A percentile compares a stretch with the other conserved stretches of the same genome.
phyloP scores from a whole-genome alignment of 1,140 invertebrate species.

The Drosophila carrolli region DNA sequence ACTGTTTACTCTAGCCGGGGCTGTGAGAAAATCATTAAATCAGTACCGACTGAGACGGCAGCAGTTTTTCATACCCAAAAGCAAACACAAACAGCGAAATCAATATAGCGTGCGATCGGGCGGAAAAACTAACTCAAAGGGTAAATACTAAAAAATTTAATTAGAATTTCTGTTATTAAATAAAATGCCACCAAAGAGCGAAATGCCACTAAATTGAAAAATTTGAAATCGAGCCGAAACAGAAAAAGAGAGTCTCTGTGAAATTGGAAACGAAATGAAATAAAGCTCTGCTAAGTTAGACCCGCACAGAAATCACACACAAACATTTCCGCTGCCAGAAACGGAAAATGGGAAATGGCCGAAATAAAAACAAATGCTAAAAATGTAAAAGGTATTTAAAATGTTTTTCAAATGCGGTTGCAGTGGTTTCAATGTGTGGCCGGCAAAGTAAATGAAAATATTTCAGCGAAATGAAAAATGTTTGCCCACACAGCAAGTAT shows the following conservation, averaged over 20 bases:
- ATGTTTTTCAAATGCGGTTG: constrained; percentile 76
- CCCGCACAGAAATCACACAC: constrained; percentile 54
- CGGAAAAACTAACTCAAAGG: constrained; percentile 33
- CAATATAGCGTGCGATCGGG: constrained; percentile 44
- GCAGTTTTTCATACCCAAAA: not conserved
- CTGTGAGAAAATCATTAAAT: constrained; percentile 73
- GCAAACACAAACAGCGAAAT: constrained; percentile 14
- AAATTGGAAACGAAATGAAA: constrained; percentile 75
- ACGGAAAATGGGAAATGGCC: constrained; percentile 12
- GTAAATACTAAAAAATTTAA: constrained; percentile 66
- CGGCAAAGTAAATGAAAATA: constrained; percentile 75
- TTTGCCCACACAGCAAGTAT: not conserved
- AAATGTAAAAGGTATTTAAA: constrained; percentile 82
- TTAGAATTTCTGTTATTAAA: constrained; percentile 77
- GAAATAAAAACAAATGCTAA: constrained; percentile 71
- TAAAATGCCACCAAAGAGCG: constrained; percentile 47
- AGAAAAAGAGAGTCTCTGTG: constrained; percentile 19
- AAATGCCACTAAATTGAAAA: constrained; percentile 66
- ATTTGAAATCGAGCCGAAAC: constrained; percentile 41
- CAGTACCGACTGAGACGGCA: constrained; percentile 7
- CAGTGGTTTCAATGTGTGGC: constrained; percentile 58
- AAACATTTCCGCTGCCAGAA: constrained; percentile 32
- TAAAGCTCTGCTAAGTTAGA: constrained; percentile 62
- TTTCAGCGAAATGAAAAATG: constrained; percentile 43
- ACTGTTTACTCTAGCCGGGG: constrained; percentile 48